phyloP scores from a whole-genome alignment of 1,140 invertebrate species.

The Brachionus plicatilis region DNA sequence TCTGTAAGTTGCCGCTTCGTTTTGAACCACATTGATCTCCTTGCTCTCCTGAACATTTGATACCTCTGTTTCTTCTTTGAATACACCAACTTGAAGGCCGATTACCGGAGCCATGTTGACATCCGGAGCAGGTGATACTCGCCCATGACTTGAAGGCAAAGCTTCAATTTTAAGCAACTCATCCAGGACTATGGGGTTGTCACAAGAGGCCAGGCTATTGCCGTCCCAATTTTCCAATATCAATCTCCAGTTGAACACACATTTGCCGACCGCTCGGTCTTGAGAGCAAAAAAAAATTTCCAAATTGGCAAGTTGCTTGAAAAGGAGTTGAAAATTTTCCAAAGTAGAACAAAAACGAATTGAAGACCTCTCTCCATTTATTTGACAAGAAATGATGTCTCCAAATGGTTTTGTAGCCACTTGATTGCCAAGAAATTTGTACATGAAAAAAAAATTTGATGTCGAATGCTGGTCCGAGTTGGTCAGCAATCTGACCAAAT shows the following conservation, averaged over 20 bases:
- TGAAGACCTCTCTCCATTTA: slow-evolving; percentile 56
- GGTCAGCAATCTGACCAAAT: slow-evolving; percentile 52
- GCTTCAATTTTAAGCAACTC: not conserved
- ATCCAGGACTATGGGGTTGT: not conserved
- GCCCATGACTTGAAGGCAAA: not conserved
- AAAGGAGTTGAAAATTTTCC: slow-evolving; percentile 51
- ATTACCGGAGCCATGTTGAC: not conserved
- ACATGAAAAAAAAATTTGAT: slow-evolving; percentile 52
- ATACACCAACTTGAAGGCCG: not conserved
- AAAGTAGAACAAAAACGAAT: slow-evolving; percentile 53
- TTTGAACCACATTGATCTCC: not conserved
- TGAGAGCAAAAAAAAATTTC: slow-evolving; percentile 32
- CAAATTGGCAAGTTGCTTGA: slow-evolving; percentile 54
- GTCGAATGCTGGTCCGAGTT: slow-evolving; percentile 10
- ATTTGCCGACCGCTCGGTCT: not conserved
- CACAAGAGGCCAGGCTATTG: not conserved
- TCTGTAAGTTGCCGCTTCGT: not conserved
- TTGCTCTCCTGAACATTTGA: not conserved
- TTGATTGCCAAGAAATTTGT: slow-evolving; percentile 57
- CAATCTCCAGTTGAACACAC: not conserved
- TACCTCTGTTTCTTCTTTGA: not conserved
- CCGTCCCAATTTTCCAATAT: slow-evolving; percentile 10
- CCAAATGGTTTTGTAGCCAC: slow-evolving; percentile 56
- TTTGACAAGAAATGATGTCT: slow-evolving; percentile 54
- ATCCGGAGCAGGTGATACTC: not conserved